Evolutionary conservation across 1,140 invertebrate genomes (phyloP).

Genomic region (Ceratina japonica): DNA sequence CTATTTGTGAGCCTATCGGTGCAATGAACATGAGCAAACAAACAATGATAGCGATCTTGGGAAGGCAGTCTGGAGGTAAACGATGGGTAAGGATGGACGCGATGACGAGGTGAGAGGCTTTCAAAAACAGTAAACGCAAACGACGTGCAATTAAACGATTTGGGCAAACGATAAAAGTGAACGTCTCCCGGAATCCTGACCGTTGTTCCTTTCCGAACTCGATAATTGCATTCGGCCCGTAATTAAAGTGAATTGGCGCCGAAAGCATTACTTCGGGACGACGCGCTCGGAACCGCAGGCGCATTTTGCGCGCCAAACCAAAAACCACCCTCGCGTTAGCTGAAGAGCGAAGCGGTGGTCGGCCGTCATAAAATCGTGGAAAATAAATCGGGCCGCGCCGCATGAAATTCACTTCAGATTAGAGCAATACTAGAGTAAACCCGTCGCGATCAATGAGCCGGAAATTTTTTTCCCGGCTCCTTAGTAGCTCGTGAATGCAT

Average conservation of each 20-base stretch:
- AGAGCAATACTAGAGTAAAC: slow-evolving; percentile 20
- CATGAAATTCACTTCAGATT: slow-evolving; percentile 67
- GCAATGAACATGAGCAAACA: background rate
- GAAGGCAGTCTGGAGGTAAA: background rate
- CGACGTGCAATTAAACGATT: slow-evolving; percentile 26
- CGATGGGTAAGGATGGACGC: background rate
- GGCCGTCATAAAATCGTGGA: slow-evolving; percentile 48
- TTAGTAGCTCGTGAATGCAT: slow-evolving; percentile 59
- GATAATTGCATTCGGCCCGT: slow-evolving; percentile 24
- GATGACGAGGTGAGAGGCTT: too few relatives aligned
- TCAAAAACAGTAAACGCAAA: background rate
- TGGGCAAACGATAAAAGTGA: slow-evolving; percentile 1
- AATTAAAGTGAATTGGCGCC: slow-evolving; percentile 33
- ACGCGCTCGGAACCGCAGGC: slow-evolving; percentile 3
- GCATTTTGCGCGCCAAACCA: slow-evolving; percentile 33
- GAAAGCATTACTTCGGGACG: background rate
- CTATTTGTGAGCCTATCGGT: too few relatives aligned
- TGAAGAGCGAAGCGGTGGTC: background rate
- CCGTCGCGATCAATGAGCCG: slow-evolving; percentile 3
- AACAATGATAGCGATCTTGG: background rate
- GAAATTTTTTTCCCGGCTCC: slow-evolving; percentile 64
- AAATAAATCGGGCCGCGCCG: slow-evolving; percentile 54
- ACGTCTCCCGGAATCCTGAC: background rate
- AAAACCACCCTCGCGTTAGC: background rate
- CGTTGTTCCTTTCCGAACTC: slow-evolving; percentile 10